Base-by-base conservation (phyloP, 2,797 vertebrate species). In the Pantherophis vulpinus region DNA sequence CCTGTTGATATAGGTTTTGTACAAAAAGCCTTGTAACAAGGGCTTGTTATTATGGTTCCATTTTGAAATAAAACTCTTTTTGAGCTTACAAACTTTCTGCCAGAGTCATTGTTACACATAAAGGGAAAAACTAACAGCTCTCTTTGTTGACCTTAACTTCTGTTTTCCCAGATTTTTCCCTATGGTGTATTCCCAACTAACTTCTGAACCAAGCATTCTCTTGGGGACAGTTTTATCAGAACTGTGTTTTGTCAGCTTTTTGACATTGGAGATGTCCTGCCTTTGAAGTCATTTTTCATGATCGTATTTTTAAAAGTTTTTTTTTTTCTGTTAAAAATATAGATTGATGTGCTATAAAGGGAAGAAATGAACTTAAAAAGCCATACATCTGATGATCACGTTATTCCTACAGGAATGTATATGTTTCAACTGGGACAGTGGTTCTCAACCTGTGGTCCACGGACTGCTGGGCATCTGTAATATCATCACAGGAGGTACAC, bases 101-200 rank as follows among this genome's bases (percentile, higher is more conserved):
- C 1, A 2, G 8, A 94, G 51, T 3, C 86, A 91, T 63, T 86
- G 12, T 58, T 37, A 13, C 87, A 63, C 27, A 5, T 58, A 47
- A 13, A 51, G 32, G n/a, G 86, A 66, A 93, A 90, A 5, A 91
- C 23, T 16, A 12, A 2, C 25, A 5, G 89, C 89, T 95, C 86
- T 55, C 79, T 55, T 91, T 88, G 11, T 14, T 92, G 66, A 92
- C 88, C 86, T 83, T 88, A 90, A 92, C 87, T 91, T 59, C 20
- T 92, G 18, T 70, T 14, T 32, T 59, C 90, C 51, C 88, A 89
- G 61, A 55, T 8, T 90, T 16, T 5, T 92, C 60, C 32, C 29
- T 86, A 61, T 16, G 70, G 89, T 91, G 14, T 91, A 95, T 86
- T 54, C 93, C 92, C 60, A 92, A 42, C 47, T 63, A 89, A 91